Evolutionary conservation across 2,797 vertebrate genomes (phyloP).

Genomic region (Limnodromus scolopaceus): DNA sequence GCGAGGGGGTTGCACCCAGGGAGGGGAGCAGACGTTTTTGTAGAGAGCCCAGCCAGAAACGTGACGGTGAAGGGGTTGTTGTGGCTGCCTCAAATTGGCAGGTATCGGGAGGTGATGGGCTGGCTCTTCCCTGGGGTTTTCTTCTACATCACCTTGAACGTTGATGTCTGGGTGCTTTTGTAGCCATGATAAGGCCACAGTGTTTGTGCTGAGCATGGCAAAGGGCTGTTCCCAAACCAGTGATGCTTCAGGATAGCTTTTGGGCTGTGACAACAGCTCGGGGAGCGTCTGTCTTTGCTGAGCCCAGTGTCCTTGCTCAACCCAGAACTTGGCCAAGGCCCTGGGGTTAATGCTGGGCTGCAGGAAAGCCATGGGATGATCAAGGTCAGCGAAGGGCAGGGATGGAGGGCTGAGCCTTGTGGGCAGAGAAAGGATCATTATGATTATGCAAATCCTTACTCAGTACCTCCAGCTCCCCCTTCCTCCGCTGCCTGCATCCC

Average conservation of each 20-base stretch:
- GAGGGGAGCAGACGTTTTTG: accelerated
- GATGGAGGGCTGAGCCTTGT: not conserved
- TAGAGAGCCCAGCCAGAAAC: not conserved
- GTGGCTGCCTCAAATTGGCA: not conserved
- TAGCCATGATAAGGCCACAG: accelerated
- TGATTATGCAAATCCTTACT: not conserved
- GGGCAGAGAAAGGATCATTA: not conserved
- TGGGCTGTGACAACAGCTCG: not conserved
- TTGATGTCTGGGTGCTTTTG: not conserved
- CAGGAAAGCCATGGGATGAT: not conserved
- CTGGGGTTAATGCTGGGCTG: not conserved
- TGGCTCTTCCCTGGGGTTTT: not conserved
- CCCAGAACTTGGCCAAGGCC: not conserved
- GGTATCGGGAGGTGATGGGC: not conserved
- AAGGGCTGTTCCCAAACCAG: not conserved
- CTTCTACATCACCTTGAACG: not conserved
- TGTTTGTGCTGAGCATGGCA: accelerated
- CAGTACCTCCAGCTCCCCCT: not conserved
- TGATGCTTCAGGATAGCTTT: not conserved
- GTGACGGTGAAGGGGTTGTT: accelerated
- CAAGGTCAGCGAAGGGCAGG: conserved; percentile 14
- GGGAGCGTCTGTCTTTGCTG: not conserved
- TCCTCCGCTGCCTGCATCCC: not conserved
- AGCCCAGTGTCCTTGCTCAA: not conserved
- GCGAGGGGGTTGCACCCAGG: accelerated